Base-by-base conservation (phyloP, 2,888 invertebrate genomes). In the Lepidochitona cinerea region DNA sequence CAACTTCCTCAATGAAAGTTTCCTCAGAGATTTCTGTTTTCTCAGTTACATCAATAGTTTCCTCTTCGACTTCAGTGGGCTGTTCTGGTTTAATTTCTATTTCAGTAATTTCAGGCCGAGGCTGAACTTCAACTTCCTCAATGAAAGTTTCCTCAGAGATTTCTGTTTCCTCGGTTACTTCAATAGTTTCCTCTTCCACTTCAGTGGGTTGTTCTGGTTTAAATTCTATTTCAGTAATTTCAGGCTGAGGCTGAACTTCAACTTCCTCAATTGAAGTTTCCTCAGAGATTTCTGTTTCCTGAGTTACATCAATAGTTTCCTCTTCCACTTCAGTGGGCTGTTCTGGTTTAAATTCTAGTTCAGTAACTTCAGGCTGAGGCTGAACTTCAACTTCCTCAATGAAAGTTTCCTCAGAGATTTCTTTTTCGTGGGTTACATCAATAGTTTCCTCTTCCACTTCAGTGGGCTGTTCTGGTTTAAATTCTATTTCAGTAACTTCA, bases 301-400 rank as follows among this genome's bases (percentile, higher is more conserved):
- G 33, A 41, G 53, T 53, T 70, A 71, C 71, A 74, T 76, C 73
- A 59, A 76, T 59, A 69, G 67, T 71, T 65, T 41, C 41, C 41
- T 12, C 41, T 12, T 41, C 9, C 9, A 18, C 18, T 41, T 41
- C 41, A 12, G 9, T 18, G 9, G 41, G 41, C 18, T 41, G 41
- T 12, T 9, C 18, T 12, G 41, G 18, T 41, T 12, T 41, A 18
- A 59, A 29, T 59, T 59, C 59, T 14, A 26, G 9, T 18, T 41
- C 41, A 9, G 18, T 41, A 41, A 18, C 9, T 41, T 41, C 41
- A 41, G 41, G 41, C 41, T 41, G 41, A 9, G 41, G 41, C 9
- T 41, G 41, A 41, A 41, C 18, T 41, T 41, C 18, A 18, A 41
- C 18, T 12, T 12, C 18, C 18, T 41, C 41, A 12, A 12, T 18